These are phyloP conservation scores for Pygocentrus nattereri DNA, from an alignment of 2,797 vertebrate species.

Conservation along the genomic window DNA sequence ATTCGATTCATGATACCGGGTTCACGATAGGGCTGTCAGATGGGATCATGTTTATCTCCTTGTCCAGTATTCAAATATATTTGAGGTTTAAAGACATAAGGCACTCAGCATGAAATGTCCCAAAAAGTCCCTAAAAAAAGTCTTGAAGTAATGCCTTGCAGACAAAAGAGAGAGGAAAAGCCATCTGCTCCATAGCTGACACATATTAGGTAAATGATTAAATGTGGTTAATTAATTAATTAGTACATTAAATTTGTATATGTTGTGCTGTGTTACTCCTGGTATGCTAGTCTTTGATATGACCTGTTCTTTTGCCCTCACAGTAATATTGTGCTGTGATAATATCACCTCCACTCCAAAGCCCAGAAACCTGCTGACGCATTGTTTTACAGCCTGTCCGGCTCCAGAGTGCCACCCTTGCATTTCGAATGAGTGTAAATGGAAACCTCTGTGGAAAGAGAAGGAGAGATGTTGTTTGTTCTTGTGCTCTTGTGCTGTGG, in stretches of 20 bases:
- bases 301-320: slow-evolving; percentile 6
- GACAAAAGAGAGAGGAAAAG: not conserved
- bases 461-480: slow-evolving; percentile 31
- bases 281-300: not conserved
- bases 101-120: no score
- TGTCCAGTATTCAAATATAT: no score
- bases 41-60: no score
- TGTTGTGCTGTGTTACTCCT: no score
- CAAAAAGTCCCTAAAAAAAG: no score
- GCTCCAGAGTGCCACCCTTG: slow-evolving; percentile 41
- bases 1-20: no score
- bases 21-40: no score
- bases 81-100: no score
- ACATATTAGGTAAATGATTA: not conserved
- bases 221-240: no score
- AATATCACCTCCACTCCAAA: not conserved
- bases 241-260: no score
- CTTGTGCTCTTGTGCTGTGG: slow-evolving; percentile 37
- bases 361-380: slow-evolving; percentile 44
- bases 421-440: slow-evolving; percentile 42
- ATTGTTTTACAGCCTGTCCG: slow-evolving; percentile 16
- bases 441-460: slow-evolving; percentile 50
- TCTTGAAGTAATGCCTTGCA: not conserved
- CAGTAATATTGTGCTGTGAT: not conserved
- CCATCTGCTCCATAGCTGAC: not conserved